Evolutionary conservation across 37 sponge, comb jelly and placozoan genomes (phyloP), one percentile per base, ranked within the genome.

Genomic region (Halisarca cf. caerulea): DNA sequence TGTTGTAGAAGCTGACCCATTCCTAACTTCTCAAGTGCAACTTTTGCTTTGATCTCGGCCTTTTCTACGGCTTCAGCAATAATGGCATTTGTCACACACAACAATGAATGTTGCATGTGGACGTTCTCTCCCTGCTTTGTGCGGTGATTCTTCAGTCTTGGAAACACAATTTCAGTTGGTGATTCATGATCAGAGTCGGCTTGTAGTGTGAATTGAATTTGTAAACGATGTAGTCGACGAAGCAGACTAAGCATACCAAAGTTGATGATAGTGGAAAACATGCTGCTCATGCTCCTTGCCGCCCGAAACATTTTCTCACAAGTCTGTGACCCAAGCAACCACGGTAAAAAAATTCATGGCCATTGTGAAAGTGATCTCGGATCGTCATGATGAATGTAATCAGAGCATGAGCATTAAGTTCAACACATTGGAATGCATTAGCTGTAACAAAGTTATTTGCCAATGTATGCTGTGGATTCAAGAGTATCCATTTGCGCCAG

Each of bases 261-360:
- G 47, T 87, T 83, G 54, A 91, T 84, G 23, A 84, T 59, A 35
- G 88, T 91, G 18, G 91, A 87, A 59, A 87, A 91, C 0, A 43
- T 84, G 25, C 78, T 73, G 47, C 82, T 87, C 88, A 80, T 83
- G 41, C 88, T 87, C n/a, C 85, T 44, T 24, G 78, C 87, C 25
- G 88, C 61, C 40, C 91, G 66, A 42, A 91, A 87, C 0, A 75
- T 71, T 41, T 80, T 58, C 64, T 87, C 91, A 84, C 91, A 91
- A 2, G 85, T 68, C 54, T 91, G 87, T 0, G 88, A 91, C 0
- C 87, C 91, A 25, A 91, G 53, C 74, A 80, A 3, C 91, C 91
- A 87, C 36, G 91, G 87, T 17, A 80, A 47, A 73, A 85, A 89
- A 23, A 14, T 72, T 2, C n/a, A n/a, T 81, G 64, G 43, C 18